phyloP scores from a whole-genome alignment of 2,797 vertebrate species.

The Rhinella marina region DNA sequence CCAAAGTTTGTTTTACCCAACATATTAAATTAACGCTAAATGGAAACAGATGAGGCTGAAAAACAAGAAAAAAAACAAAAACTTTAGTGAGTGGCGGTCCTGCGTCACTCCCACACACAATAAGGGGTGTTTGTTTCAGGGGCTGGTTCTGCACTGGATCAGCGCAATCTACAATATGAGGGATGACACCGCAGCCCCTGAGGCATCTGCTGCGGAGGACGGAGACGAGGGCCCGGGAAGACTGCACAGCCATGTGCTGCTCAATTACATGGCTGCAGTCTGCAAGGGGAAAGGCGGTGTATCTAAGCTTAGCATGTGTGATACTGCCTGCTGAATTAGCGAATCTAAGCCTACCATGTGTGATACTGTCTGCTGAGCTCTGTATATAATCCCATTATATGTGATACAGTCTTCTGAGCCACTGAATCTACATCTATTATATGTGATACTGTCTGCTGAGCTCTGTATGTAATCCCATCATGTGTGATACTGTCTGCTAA shows the following conservation, averaged over 20 bases:
- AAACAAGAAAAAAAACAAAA: slow-evolving; percentile 75
- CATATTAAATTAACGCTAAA: slow-evolving; percentile 88
- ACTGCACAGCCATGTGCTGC: slow-evolving; percentile 65
- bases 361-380: not conserved
- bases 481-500: not conserved
- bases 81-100: slow-evolving; percentile 74
- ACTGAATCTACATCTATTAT: not conserved
- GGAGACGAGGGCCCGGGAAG: slow-evolving; percentile 62
- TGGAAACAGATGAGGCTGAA: slow-evolving; percentile 82
- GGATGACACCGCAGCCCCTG: slow-evolving; percentile 89
- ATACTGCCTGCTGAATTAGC: too few relatives aligned
- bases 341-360: not conserved
- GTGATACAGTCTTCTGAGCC: not conserved
- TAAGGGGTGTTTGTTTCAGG: slow-evolving; percentile 91
- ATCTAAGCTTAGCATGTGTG: not conserved
- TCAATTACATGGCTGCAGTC: not conserved
- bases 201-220: slow-evolving; percentile 83
- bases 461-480: not conserved
- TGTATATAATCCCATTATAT: not conserved
- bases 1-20: slow-evolving; percentile 88
- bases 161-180: slow-evolving; percentile 81
- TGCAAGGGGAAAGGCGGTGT: not conserved
- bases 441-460: not conserved
- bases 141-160: slow-evolving; percentile 88
- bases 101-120: slow-evolving; percentile 83